phyloP scores from a whole-genome alignment of 30 jellyfish, hydroid and myxozoan species.

The Nemopilema nomurai region DNA sequence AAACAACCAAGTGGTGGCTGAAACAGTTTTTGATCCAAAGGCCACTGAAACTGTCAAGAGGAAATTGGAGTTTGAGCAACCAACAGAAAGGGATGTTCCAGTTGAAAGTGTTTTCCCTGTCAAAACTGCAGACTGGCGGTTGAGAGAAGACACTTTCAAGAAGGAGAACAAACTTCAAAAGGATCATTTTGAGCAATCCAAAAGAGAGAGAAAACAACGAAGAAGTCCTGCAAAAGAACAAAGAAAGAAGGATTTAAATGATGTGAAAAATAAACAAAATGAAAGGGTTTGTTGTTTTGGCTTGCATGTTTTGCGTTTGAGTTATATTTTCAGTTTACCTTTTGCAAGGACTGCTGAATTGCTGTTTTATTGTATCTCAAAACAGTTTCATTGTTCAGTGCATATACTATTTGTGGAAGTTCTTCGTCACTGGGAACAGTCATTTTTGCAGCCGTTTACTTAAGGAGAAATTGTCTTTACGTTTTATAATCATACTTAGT shows the following conservation, averaged over 20 bases:
- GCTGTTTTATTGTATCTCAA: too few species aligned
- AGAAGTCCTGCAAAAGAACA: conserved; percentile 69
- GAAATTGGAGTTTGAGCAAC: conserved; percentile 22
- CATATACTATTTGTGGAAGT: too few species aligned
- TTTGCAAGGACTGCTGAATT: too few species aligned
- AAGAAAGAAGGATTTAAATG: conserved; percentile 56
- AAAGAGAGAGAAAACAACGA: background rate
- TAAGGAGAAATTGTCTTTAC: too few species aligned
- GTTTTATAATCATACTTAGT: too few species aligned
- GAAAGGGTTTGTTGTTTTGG: conserved; percentile 49
- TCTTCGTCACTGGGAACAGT: too few species aligned
- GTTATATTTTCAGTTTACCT: too few species aligned
- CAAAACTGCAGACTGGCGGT: background rate
- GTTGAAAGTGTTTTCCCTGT: conserved; percentile 9
- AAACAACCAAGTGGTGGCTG: background rate
- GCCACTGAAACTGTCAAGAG: conserved; percentile 12
- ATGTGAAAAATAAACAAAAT: conserved; percentile 38
- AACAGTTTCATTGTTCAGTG: too few species aligned
- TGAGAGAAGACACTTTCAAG: background rate
- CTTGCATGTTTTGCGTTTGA: too few species aligned
- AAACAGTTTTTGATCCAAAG: background rate
- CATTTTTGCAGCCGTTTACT: too few species aligned
- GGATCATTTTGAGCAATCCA: background rate
- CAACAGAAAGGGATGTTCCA: background rate
- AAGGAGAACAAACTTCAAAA: background rate